Conservation (phyloP, 2,888 invertebrate genomes). For the Drosophila antonietae region DNA sequence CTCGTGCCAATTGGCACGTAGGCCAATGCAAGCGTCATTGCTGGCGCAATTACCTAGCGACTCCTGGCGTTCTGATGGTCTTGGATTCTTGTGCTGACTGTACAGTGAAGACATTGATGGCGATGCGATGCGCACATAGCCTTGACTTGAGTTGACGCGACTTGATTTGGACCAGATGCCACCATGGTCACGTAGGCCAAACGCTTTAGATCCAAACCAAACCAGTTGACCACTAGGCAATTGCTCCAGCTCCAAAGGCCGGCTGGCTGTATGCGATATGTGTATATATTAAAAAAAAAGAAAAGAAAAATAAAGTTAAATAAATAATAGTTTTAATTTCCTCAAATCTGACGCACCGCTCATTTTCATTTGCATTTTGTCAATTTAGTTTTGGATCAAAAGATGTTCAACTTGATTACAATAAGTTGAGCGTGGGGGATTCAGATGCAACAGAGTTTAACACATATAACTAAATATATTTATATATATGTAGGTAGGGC, state of each 20-base stretch:
- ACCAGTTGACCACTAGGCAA: slow-evolving; percentile 44
- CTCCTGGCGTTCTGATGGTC: slow-evolving; percentile 13
- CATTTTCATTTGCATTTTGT: slow-evolving; percentile 38
- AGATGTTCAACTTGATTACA: slow-evolving; percentile 5
- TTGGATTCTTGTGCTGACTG: slow-evolving; percentile 36
- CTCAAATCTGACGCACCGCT: slow-evolving; percentile 22
- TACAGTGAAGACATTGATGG: slow-evolving; percentile 18
- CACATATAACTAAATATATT: not conserved
- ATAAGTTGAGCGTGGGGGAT: slow-evolving; percentile 3
- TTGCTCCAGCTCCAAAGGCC: slow-evolving; percentile 5
- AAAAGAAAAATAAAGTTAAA: not conserved
- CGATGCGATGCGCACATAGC: slow-evolving; percentile 1
- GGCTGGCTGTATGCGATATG: slow-evolving; percentile 9
- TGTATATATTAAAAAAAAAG: not conserved
- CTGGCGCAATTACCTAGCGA: slow-evolving; percentile 35
- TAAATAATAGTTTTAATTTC: slow-evolving; percentile 4
- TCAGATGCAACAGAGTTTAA: slow-evolving; percentile 5
- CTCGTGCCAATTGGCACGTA: slow-evolving; percentile 70
- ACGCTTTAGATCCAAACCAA: slow-evolving; percentile 28
- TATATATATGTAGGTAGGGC: not conserved
- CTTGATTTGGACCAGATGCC: slow-evolving; percentile 28
- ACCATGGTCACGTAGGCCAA: slow-evolving; percentile 68
- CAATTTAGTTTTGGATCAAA: slow-evolving; percentile 14
- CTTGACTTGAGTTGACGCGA: not conserved
- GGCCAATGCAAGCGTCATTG: slow-evolving; percentile 23